A percentile compares a stretch with the other conserved stretches of the same genome.
Conservation (phyloP, 2,888 invertebrate species). For the Perithous albicinctus region DNA sequence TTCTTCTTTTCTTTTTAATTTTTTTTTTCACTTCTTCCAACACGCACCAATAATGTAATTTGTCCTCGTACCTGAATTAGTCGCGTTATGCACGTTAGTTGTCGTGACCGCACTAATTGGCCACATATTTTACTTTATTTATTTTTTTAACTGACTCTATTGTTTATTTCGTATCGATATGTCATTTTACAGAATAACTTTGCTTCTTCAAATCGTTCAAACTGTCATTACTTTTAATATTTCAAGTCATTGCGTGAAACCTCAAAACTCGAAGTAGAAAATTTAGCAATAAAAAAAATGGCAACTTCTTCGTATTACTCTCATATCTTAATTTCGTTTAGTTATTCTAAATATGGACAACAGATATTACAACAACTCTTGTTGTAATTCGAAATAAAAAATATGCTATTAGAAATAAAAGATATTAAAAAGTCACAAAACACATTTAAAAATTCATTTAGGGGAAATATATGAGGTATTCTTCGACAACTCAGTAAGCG, state of each 20-base stretch:
- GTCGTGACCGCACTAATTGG: conserved; percentile 9
- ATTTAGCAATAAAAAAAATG: not conserved
- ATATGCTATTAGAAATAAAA: not conserved
- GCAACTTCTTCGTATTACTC: not conserved
- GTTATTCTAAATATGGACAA: not conserved
- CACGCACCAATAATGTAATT: conserved; percentile 23
- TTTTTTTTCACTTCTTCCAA: conserved; percentile 41
- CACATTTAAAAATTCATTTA: not conserved
- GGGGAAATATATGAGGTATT: too few relatives aligned
- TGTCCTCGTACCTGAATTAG: conserved; percentile 44
- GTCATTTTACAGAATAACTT: conserved; percentile 62
- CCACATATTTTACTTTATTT: conserved; percentile 8
- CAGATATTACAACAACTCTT: not conserved
- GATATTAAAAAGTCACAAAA: not conserved
- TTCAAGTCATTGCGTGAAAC: conserved; percentile 9
- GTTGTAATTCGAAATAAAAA: not conserved
- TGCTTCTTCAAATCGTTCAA: conserved; percentile 26
- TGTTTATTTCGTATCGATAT: conserved; percentile 68
- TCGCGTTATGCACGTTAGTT: conserved; percentile 25
- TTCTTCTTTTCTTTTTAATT: conserved; percentile 45
- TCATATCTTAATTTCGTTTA: not conserved
- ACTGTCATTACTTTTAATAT: conserved; percentile 1
- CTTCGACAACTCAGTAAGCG: too few relatives aligned
- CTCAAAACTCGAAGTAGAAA: conserved; percentile 10
- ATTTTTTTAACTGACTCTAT: conserved; percentile 25